Base-by-base conservation (phyloP, 1,140 invertebrate species). In the Drosophila serrata region DNA sequence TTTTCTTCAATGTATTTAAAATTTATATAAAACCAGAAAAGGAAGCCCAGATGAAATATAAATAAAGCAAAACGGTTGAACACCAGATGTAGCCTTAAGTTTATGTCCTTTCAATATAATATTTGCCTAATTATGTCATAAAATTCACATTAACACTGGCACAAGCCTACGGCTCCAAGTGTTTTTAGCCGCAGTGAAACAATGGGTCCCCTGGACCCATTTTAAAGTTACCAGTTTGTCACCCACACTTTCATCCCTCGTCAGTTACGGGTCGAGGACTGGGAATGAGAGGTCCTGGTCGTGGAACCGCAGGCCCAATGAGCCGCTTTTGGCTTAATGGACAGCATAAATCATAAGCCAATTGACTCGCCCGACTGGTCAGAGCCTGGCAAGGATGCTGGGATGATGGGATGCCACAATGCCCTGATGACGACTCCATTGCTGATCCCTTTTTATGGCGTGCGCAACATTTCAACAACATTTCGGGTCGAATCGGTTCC, bases 311-410 rank as follows among this genome's bases (percentile, higher is more conserved):
- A 40, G 64, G 57, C 43, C 60, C 75, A 87, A 80, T 84, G 73
- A 88, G 64, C 64, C 73, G 64, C 58, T 77, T 78, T 77, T 22
- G 43, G 62, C 76, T 59, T 88, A 88, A 88, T 88, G 84, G 73
- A 49, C n/a, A 42, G 76, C 75, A 88, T 88, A 88, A 90, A 88
- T 88, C 84, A 88, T 88, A 88, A 84, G 80, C 80, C 84, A 84
- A 88, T 88, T 80, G 84, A 88, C 84, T 88, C 46, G 59, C 57
- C 48, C 53, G 59, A 68, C 70, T 72, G 78, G 45, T 51, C 60
- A 73, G 35, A 67, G 33, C 43, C 39, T 31, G 48, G 29, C 29
- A 13, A 33, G 48, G 17, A 51, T 13, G 48, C n/a, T n/a, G 0
- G 27, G 9, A 27, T 46, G 19, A 19, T 8, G 19, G 19, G 12